These are phyloP conservation scores for Sphaerophoria taeniata DNA, from an alignment of 2,888 invertebrate species.

Conservation along the genomic window DNA sequence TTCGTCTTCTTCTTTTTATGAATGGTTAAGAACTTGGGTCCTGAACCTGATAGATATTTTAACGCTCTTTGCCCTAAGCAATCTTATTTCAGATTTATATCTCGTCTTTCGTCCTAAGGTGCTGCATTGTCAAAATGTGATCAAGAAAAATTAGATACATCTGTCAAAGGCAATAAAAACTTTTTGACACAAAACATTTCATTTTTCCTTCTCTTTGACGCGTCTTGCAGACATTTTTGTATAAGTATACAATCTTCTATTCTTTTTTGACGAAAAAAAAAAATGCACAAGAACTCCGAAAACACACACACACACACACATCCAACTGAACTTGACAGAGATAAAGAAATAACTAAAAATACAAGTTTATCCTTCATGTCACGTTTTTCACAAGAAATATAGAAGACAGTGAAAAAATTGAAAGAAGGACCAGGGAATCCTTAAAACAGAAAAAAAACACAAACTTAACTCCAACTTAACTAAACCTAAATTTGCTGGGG, in stretches of 20 bases:
- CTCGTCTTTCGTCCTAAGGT: conserved; percentile 62
- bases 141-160: conserved; percentile 73
- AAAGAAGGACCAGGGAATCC: conserved; percentile 12
- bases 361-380: conserved; percentile 63
- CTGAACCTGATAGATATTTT: conserved; percentile 32
- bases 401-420: conserved; percentile 15
- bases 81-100: conserved; percentile 68
- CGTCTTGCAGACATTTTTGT: conserved; percentile 36
- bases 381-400: conserved; percentile 49
- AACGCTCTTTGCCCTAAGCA: conserved; percentile 38
- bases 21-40: neutral
- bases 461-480: conserved; percentile 38
- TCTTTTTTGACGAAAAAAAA: neutral
- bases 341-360: conserved; percentile 10
- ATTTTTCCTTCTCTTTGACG: conserved; percentile 16
- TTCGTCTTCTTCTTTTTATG: neutral
- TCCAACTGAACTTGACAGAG: neutral
- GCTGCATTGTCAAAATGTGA: conserved; percentile 72
- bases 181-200: conserved; percentile 71
- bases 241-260: conserved; percentile 39
- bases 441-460: conserved; percentile 1
- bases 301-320: neutral
- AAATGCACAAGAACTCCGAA: too few species aligned
- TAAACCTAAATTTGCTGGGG: conserved; percentile 47
- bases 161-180: conserved; percentile 73